A percentile compares a stretch with the other conserved stretches of the same genome.
Conservation (phyloP, 2,888 invertebrate genomes). For the Eucriotettix oculatus region DNA sequence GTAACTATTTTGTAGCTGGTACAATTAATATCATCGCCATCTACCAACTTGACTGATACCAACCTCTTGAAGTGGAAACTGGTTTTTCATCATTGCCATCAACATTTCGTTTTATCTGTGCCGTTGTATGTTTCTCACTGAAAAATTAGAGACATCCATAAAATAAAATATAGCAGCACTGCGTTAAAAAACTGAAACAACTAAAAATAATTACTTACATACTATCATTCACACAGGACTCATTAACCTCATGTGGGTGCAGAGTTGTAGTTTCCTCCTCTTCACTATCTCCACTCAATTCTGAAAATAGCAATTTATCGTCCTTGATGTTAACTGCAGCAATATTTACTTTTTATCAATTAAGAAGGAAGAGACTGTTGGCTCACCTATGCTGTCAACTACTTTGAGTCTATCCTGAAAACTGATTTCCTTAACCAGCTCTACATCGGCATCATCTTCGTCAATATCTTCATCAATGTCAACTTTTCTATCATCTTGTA, state of each 20-base stretch:
- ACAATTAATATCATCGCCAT: too few relatives aligned
- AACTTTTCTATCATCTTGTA: not conserved
- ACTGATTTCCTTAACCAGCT: constrained; percentile 20
- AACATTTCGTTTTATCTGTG: too few relatives aligned
- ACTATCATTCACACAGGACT: not conserved
- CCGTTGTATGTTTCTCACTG: too few relatives aligned
- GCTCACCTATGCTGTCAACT: not conserved
- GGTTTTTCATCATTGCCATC: too few relatives aligned
- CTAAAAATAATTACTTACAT: too few relatives aligned
- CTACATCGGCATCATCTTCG: constrained; percentile 18
- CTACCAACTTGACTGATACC: too few relatives aligned
- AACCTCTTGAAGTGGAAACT: too few relatives aligned
- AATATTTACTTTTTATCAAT: not conserved
- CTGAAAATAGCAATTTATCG: constrained; percentile 19
- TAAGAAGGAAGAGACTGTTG: too few relatives aligned
- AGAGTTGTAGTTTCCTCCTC: constrained; percentile 25
- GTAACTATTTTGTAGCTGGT: too few relatives aligned
- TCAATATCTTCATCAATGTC: not conserved
- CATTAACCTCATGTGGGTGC: constrained; percentile 16
- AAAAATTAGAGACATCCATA: too few relatives aligned
- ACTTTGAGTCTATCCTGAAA: constrained; percentile 15
- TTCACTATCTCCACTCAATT: constrained; percentile 28
- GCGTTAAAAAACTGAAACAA: too few relatives aligned
- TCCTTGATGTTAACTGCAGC: not conserved
- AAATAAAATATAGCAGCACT: too few relatives aligned